phyloP scores from a whole-genome alignment of 2,113 vertebrate genomes.

The Meles meles region DNA sequence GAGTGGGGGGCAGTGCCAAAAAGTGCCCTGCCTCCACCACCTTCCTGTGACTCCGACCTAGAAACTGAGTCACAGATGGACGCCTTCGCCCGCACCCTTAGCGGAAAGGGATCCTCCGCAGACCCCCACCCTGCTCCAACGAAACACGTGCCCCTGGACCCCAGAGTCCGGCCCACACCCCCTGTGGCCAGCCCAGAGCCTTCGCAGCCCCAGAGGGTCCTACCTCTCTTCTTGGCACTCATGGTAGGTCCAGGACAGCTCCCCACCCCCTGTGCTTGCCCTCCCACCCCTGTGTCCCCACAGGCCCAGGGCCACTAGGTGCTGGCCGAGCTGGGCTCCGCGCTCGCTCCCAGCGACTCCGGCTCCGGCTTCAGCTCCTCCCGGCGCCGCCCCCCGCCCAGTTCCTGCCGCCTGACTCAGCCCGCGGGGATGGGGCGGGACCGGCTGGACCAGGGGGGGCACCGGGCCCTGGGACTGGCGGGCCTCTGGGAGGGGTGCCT shows the following conservation, averaged over 20 bases:
- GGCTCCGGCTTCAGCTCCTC: constrained; percentile 52
- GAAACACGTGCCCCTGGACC: background rate
- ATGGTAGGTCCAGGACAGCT: constrained; percentile 36
- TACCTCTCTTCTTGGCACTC: constrained; percentile 75
- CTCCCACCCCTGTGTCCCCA: background rate
- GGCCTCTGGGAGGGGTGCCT: background rate
- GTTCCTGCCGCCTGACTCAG: constrained; percentile 78
- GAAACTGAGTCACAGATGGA: constrained; percentile 62
- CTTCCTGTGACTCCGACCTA: background rate
- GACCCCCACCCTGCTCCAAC: background rate
- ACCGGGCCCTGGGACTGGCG: background rate
- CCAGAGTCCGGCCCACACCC: background rate
- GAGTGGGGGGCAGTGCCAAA: constrained; percentile 23
- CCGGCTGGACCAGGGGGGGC: constrained; percentile 39
- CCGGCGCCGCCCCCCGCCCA: constrained; percentile 65
- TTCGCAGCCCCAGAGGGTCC: background rate
- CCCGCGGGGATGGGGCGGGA: constrained; percentile 68
- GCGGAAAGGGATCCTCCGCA: background rate
- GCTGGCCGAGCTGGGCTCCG: constrained; percentile 1
- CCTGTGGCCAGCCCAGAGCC: background rate
- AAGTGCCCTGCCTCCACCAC: constrained; percentile 47
- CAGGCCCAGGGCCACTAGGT: background rate
- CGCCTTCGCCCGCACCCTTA: background rate
- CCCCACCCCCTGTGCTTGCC: background rate
- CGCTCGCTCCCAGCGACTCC: constrained; percentile 25